Evolutionary conservation across 2,113 vertebrate species (phyloP), one percentile per base, ranked within the genome.

Genomic region (Phaethornis superciliosus): DNA sequence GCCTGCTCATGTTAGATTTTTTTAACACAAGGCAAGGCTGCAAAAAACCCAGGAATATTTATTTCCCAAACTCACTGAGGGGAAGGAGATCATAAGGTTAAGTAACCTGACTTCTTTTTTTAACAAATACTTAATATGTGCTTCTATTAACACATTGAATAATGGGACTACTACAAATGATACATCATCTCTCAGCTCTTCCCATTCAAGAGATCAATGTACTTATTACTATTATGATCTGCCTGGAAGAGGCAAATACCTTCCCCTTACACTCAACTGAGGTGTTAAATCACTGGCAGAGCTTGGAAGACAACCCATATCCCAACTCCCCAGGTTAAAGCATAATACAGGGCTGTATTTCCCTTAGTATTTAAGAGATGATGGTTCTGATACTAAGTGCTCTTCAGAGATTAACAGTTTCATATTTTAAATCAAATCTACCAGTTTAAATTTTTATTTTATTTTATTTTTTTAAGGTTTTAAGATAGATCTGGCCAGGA

Each of bases 1-100:
- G 5, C 3, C 3, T 4, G 13, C 1, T 0, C 4, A 28, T 2
- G 0, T 2, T 70, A 6, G 3, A 3, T 3, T 60, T 60, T 89
- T 90, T 33, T 35, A 81, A 86, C 1, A 42, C 18, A 56, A 80
- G 18, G 42, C 32, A 72, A 72, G 10, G 26, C 32, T 85, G 70
- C 26, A 22, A 68, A 86, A 92, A 77, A 69, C 32, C 4, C 2
- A 24, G 15, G 22, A 87, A 85, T 12, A 84, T 79, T 46, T 60
- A 71, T 55, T 91, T 76, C 52, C 28, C 87, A 63, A 96, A 79
- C 16, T 91, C 63, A 46, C 15, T 21, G 15, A 1, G 26, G 6
- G 10, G 7, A 6, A 56, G 65, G 72, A 69, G 16, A 28, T 6
- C 9, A 3, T 11, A 6, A 62, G 4, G 12, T 79, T 68, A 90